These are phyloP conservation scores for Macropus fuliginosus DNA, from an alignment of 2,797 vertebrate genomes.

Conservation along the genomic window DNA sequence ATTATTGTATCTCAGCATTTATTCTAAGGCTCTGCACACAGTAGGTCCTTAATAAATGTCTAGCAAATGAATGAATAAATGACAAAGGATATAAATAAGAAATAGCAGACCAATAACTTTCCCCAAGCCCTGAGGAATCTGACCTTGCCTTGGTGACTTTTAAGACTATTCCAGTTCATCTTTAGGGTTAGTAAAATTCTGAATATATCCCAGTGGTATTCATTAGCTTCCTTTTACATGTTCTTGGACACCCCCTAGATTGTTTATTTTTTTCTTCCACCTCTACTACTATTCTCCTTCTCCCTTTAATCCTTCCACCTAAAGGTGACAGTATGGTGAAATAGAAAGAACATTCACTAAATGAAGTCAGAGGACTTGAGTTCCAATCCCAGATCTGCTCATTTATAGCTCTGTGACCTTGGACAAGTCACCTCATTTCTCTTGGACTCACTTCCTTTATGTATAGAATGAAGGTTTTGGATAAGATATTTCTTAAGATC, in stretches of 20 bases:
- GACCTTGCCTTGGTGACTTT: neutral
- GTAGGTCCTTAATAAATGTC: no score
- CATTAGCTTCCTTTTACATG: neutral
- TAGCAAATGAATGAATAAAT: no score
- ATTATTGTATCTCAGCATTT: no score
- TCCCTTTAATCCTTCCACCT: constrained; percentile 1
- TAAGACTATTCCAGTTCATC: neutral
- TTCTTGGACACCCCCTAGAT: neutral
- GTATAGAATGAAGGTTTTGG: neutral
- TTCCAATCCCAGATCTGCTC: neutral
- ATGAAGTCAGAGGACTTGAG: neutral
- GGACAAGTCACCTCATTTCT: neutral
- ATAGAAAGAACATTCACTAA: neutral
- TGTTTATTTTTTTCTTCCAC: neutral
- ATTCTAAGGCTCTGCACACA: no score
- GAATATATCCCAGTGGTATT: no score
- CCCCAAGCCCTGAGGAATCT: neutral
- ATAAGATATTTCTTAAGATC: no score
- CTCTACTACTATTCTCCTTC: neutral
- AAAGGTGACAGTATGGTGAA: neutral
- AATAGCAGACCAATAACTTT: neutral
- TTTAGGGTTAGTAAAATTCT: neutral
- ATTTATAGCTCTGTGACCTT: neutral
- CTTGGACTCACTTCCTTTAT: neutral
- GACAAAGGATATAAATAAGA: neutral